phyloP scores from a whole-genome alignment of 2,797 vertebrate genomes.

The Lepus townsendii region DNA sequence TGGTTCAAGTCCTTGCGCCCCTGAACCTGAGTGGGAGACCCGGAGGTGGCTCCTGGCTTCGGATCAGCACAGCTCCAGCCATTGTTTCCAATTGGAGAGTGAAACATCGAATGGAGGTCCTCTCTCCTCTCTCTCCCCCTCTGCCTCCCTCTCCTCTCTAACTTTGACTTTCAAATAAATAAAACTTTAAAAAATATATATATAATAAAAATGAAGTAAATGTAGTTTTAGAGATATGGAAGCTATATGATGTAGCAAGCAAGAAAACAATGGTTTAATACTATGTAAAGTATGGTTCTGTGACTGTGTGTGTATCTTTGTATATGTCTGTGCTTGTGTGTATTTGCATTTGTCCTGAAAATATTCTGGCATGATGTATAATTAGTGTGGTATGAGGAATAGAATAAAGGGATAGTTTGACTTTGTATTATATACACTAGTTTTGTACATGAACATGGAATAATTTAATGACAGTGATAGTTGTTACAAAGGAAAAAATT shows the following conservation, averaged over 20 bases:
- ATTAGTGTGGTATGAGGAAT: neutral
- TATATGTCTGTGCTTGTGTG: too few species aligned
- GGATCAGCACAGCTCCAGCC: too few species aligned
- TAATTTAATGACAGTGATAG: neutral
- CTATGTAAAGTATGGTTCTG: neutral
- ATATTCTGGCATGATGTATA: neutral
- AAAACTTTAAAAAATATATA: too few species aligned
- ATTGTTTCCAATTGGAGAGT: too few species aligned
- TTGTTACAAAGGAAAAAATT: neutral
- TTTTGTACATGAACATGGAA: neutral
- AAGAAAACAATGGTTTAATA: neutral
- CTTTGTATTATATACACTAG: neutral
- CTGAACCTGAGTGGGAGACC: too few species aligned
- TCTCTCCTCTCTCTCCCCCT: too few species aligned
- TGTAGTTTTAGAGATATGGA: neutral
- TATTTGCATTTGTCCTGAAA: neutral
- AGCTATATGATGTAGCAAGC: neutral
- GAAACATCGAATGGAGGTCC: too few species aligned
- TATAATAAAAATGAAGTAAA: neutral
- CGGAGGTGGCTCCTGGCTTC: too few species aligned
- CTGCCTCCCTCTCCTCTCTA: too few species aligned
- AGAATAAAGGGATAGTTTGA: neutral
- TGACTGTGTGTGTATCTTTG: neutral
- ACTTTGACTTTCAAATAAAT: too few species aligned
- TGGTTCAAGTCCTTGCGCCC: too few species aligned